Conservation (phyloP, 2,113 vertebrate species). For the Colius striatus region DNA sequence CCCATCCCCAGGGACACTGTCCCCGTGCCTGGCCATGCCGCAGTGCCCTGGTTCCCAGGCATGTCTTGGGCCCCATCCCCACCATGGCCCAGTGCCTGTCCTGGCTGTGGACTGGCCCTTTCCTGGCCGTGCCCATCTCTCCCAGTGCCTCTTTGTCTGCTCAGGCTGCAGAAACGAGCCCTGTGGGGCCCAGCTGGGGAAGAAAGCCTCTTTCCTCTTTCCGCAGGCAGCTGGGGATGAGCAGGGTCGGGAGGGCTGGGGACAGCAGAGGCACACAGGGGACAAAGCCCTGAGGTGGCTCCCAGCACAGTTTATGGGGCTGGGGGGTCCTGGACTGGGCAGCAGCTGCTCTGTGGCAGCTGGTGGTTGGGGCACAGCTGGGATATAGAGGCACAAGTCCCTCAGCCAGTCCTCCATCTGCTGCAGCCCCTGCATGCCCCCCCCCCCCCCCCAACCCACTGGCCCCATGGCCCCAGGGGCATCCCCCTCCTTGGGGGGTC, state of each 20-base stretch:
- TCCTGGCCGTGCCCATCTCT: not conserved
- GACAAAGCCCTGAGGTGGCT: not conserved
- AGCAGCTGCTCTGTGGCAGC: conserved; percentile 8
- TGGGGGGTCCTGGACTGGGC: fast-evolving
- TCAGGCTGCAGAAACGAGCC: not conserved
- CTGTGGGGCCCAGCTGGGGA: not conserved
- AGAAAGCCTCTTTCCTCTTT: not conserved
- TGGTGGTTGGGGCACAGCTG: not conserved
- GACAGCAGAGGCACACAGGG: not conserved
- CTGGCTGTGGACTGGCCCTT: no score
- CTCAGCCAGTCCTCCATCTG: not conserved
- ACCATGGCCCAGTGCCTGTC: not conserved
- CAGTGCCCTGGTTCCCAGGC: conserved; percentile 27
- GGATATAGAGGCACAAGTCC: not conserved
- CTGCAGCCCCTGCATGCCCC: not conserved
- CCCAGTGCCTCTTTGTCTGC: conserved; percentile 39
- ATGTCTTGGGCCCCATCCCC: not conserved
- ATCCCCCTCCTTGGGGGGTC: not conserved
- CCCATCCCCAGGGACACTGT: not conserved
- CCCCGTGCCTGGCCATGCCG: not conserved
- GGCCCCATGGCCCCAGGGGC: not conserved
- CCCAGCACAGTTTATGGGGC: not conserved
- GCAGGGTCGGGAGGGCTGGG: fast-evolving
- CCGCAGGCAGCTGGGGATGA: not conserved
- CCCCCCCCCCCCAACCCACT: not conserved